Percentiles rank a stretch among this genome's conserved stretches.
These are phyloP conservation scores for Antechinus flavipes DNA, from an alignment of 2,113 vertebrate species.

Conservation along the genomic window DNA sequence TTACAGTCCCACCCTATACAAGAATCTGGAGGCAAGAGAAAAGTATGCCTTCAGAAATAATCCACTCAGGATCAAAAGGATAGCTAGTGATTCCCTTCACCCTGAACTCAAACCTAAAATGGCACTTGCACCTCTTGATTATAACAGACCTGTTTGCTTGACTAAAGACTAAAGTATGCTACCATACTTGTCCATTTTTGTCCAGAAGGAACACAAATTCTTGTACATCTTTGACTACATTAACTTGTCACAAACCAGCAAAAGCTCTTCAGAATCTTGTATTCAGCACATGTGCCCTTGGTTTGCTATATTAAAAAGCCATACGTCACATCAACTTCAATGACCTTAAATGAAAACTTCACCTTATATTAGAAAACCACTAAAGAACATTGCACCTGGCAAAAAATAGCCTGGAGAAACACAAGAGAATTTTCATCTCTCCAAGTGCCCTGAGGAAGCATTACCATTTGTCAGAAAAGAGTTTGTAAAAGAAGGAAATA, in stretches of 20 bases:
- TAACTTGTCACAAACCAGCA: conserved; percentile 90
- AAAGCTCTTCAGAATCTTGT: conserved; percentile 91
- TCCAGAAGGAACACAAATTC: conserved; percentile 91
- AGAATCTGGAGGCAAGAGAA: conserved; percentile 88
- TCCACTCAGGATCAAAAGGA: conserved; percentile 90
- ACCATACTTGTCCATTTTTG: conserved; percentile 90
- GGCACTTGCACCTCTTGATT: conserved; percentile 88
- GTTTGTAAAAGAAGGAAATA: conserved; percentile 89
- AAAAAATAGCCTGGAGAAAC: conserved; percentile 90
- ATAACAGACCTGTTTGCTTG: conserved; percentile 89
- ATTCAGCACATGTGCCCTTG: conserved; percentile 91
- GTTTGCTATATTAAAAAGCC: conserved; percentile 92
- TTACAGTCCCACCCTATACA: conserved; percentile 89
- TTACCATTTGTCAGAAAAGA: conserved; percentile 88
- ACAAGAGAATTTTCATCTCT: conserved; percentile 92
- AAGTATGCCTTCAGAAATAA: conserved; percentile 89
- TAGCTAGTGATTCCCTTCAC: conserved; percentile 88
- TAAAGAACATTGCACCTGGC: conserved; percentile 86
- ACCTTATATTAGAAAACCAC: conserved; percentile 89
- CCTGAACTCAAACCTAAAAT: conserved; percentile 92
- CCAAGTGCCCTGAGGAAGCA: conserved; percentile 90
- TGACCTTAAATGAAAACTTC: conserved; percentile 91
- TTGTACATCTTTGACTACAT: conserved; percentile 93
- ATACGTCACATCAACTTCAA: conserved; percentile 89
- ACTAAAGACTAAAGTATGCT: conserved; percentile 90